These are phyloP conservation scores for Beroe forskalii DNA, from an alignment of 37 sponge, comb jelly and placozoan species.

Conservation along the genomic window DNA sequence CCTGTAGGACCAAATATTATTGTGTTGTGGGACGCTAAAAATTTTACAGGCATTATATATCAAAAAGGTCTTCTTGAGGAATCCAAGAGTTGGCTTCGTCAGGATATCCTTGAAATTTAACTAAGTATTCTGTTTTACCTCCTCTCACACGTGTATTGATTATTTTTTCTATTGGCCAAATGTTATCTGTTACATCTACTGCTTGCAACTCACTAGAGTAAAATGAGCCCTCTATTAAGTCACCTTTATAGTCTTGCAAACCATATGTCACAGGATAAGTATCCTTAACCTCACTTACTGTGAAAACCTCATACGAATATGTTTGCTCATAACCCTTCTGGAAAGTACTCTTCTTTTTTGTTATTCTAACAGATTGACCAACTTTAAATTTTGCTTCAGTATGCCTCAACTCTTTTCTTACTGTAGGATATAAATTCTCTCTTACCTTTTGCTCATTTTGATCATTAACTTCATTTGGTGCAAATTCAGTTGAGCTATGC, in stretches of 20 bases:
- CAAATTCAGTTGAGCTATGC: neutral
- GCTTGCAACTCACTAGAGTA: neutral
- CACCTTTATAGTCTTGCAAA: conserved; percentile 18
- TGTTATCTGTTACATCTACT: neutral
- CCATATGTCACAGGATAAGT: conserved; percentile 30
- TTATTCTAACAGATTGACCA: neutral
- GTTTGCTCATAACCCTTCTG: conserved; percentile 27
- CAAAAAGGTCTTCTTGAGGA: neutral
- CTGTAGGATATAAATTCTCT: neutral
- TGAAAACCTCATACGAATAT: neutral
- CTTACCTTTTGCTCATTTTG: neutral
- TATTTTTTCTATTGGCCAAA: neutral
- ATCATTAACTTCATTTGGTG: neutral
- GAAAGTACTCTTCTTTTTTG: neutral
- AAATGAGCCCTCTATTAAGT: neutral
- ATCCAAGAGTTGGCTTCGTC: conserved; percentile 35
- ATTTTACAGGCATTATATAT: conserved; percentile 12
- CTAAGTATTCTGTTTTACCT: neutral
- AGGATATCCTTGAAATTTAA: conserved; percentile 9
- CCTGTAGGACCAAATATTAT: conserved; percentile 31
- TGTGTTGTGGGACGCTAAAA: conserved; percentile 19
- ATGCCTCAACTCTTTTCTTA: neutral
- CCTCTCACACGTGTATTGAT: neutral
- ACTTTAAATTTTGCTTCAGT: neutral
- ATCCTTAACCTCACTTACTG: neutral